A percentile compares a stretch with the other conserved stretches of the same genome.
Evolutionary conservation across 2,797 vertebrate genomes (phyloP).

Genomic region (Sebastes minor): DNA sequence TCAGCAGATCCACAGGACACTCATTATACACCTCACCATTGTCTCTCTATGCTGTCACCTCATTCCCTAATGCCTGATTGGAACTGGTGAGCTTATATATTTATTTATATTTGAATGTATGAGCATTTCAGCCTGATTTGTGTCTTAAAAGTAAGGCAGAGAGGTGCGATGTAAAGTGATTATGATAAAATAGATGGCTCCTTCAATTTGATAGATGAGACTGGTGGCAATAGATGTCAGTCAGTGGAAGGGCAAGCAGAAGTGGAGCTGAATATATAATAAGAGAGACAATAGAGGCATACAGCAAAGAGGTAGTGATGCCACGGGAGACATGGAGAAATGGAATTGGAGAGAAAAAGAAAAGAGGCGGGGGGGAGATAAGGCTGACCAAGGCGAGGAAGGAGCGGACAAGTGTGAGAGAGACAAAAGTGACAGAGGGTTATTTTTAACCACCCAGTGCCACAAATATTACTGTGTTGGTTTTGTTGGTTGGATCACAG

Average conservation of each 20-base stretch:
- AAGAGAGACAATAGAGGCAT: slow-evolving; percentile 21
- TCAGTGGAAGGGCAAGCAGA: slow-evolving; percentile 16
- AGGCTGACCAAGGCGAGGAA: slow-evolving; percentile 22
- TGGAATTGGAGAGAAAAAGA: slow-evolving; percentile 18
- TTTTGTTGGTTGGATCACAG: slow-evolving; percentile 39
- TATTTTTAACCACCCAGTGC: slow-evolving; percentile 59
- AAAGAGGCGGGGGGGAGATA: slow-evolving; percentile 15
- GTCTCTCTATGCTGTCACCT: neutral
- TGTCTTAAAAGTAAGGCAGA: neutral
- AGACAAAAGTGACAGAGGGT: slow-evolving; percentile 32
- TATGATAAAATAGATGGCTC: neutral
- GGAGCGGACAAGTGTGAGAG: slow-evolving; percentile 26
- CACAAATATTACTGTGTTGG: slow-evolving; percentile 24
- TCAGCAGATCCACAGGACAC: slow-evolving; percentile 13
- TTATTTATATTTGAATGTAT: neutral
- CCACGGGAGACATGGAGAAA: slow-evolving; percentile 6
- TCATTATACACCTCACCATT: slow-evolving; percentile 9
- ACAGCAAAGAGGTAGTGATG: neutral
- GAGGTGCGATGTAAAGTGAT: neutral
- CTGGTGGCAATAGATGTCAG: slow-evolving; percentile 5
- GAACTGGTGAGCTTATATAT: neutral
- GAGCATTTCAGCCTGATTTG: neutral
- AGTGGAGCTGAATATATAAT: slow-evolving; percentile 37
- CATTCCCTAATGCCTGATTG: neutral
- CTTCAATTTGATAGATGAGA: slow-evolving; percentile 9